Evolutionary conservation across 2,797 vertebrate genomes (phyloP).

Genomic region (Trachurus trachurus): DNA sequence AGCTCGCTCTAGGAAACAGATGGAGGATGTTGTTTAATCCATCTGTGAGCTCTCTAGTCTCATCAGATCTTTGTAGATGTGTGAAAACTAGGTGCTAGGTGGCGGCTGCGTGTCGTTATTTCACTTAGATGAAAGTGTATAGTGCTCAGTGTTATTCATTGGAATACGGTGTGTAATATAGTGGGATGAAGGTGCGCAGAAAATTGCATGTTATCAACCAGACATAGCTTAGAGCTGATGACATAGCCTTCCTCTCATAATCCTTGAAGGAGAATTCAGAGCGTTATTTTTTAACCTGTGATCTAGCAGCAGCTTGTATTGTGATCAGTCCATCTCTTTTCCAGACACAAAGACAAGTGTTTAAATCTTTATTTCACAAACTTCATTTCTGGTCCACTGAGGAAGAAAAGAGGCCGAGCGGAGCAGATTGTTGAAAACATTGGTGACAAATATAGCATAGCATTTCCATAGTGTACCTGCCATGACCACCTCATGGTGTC

Average conservation of each 20-base stretch:
- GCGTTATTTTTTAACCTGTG: not conserved
- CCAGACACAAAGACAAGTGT: not conserved
- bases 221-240: not conserved
- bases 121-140: not conserved
- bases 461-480: not conserved
- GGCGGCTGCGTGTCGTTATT: not conserved
- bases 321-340: not conserved
- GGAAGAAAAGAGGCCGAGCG: not conserved
- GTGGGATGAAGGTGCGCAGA: not conserved
- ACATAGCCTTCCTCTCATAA: not conserved
- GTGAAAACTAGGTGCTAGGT: not conserved
- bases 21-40: slow-evolving; percentile 63
- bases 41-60: slow-evolving; percentile 41
- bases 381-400: not conserved
- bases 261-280: not conserved
- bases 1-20: slow-evolving; percentile 62
- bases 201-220: not conserved
- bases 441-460: not conserved
- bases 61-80: slow-evolving; percentile 29
- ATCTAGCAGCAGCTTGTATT: not conserved
- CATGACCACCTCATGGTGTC: not conserved
- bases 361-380: slow-evolving; percentile 8
- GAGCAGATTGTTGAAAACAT: not conserved
- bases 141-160: slow-evolving; percentile 5
- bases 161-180: slow-evolving; percentile 9